Evolutionary conservation across 2,888 invertebrate species (phyloP).

Genomic region (Dendrolimus pini): DNA sequence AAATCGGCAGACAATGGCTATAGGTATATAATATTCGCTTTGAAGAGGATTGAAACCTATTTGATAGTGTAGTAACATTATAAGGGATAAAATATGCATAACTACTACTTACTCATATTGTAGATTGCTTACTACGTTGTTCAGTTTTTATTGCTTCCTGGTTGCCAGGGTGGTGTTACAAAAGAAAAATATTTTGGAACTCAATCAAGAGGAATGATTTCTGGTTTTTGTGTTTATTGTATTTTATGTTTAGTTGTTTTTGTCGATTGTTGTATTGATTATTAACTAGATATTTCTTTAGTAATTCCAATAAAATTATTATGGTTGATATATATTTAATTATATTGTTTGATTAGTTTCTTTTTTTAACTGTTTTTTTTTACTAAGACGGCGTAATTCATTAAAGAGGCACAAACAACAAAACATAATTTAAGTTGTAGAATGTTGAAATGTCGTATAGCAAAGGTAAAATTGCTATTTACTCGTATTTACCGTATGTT

Average conservation of each 20-base stretch:
- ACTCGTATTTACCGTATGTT: slow-evolving; percentile 44
- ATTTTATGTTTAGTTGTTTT: background rate
- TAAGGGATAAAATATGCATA: slow-evolving; percentile 54
- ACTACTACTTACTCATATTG: slow-evolving; percentile 46
- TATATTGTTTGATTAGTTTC: too few species aligned
- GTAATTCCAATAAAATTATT: too few species aligned
- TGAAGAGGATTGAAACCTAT: too few species aligned
- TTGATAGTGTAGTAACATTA: background rate
- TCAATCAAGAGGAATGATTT: background rate
- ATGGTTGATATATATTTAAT: too few species aligned
- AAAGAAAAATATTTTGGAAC: background rate
- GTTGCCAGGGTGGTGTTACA: slow-evolving; percentile 6
- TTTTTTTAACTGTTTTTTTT: too few species aligned
- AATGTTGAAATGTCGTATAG: slow-evolving; percentile 27
- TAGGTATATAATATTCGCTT: too few species aligned
- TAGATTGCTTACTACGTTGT: slow-evolving; percentile 32
- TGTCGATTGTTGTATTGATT: background rate
- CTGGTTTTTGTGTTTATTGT: background rate
- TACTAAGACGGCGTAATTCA: too few species aligned
- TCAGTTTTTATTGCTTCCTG: slow-evolving; percentile 26
- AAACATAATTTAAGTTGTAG: slow-evolving; percentile 16
- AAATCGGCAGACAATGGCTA: too few species aligned
- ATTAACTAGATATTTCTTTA: too few species aligned
- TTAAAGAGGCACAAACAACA: background rate
- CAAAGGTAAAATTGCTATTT: slow-evolving; percentile 48